Percentiles rank a stretch among this genome's conserved stretches.
Conservation (phyloP, 1,140 invertebrate species). For the Orius insidiosus region DNA sequence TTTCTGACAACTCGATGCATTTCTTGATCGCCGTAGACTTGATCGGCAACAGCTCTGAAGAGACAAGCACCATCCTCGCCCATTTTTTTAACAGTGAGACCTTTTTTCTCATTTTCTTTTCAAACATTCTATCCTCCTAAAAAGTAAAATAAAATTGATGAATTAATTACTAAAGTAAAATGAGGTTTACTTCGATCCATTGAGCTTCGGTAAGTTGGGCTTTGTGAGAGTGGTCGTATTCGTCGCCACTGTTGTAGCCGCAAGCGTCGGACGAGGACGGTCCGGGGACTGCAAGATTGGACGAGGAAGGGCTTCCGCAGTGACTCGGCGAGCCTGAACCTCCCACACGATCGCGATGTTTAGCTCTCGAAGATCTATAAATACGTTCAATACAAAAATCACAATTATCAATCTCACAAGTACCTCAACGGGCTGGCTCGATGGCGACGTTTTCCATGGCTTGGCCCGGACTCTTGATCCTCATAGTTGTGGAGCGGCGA, state of each 20-base stretch:
- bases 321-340: constrained; percentile 27
- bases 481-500: constrained; percentile 27
- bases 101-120: constrained; percentile 54
- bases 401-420: constrained; percentile 5
- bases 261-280: constrained; percentile 18
- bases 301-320: constrained; percentile 22
- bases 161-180: neutral
- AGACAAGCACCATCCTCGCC: constrained; percentile 85
- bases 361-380: constrained; percentile 9
- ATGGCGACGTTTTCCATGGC: constrained; percentile 40
- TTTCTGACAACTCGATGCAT: constrained; percentile 72
- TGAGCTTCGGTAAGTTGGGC: constrained; percentile 36
- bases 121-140: constrained; percentile 46
- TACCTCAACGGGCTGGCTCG: constrained; percentile 36
- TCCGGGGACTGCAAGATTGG: constrained; percentile 19
- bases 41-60: constrained; percentile 80
- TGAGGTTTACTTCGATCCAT: constrained; percentile 34
- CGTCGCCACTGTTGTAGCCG: constrained; percentile 63
- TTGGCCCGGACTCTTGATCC: constrained; percentile 27
- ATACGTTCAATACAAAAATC: constrained; percentile 11
- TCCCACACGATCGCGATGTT: constrained; percentile 19
- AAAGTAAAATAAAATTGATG: constrained; percentile 10
- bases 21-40: constrained; percentile 85
- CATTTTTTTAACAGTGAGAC: constrained; percentile 75
- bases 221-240: constrained; percentile 41